These are phyloP conservation scores for Brachionus rubens DNA, from an alignment of 1,140 invertebrate species.

Conservation along the genomic window DNA sequence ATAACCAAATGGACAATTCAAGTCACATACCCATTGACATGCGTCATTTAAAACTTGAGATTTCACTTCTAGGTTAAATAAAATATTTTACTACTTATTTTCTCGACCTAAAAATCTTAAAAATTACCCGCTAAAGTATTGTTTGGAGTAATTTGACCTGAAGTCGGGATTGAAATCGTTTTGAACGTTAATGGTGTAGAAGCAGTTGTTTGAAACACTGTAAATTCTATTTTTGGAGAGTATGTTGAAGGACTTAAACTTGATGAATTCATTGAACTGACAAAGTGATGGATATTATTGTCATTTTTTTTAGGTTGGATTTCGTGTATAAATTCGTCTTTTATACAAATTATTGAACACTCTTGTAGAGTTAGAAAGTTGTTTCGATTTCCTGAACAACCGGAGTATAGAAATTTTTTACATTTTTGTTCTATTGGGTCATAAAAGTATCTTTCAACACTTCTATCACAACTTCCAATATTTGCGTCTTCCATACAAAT, in stretches of 20 bases:
- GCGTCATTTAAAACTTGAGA: slow-evolving; percentile 1
- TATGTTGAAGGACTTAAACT: too few relatives aligned
- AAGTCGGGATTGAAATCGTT: not conserved
- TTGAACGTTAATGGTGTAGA: not conserved
- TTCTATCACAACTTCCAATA: slow-evolving; percentile 9
- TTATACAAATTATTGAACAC: slow-evolving; percentile 59
- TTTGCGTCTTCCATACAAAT: not conserved
- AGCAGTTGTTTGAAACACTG: too few relatives aligned
- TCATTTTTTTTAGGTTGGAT: not conserved
- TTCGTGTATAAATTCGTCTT: not conserved
- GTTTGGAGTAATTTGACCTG: not conserved
- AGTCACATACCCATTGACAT: slow-evolving; percentile 38
- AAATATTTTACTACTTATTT: not conserved
- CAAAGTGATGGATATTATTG: not conserved
- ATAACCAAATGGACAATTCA: slow-evolving; percentile 41
- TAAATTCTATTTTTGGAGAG: too few relatives aligned
- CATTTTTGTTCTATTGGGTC: slow-evolving; percentile 61
- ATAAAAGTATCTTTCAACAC: slow-evolving; percentile 64
- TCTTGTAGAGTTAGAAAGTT: slow-evolving; percentile 71
- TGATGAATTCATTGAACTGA: not conserved
- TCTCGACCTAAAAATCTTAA: not conserved
- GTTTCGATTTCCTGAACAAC: slow-evolving; percentile 80
- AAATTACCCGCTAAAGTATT: not conserved
- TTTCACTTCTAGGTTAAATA: not conserved
- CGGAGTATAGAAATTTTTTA: slow-evolving; percentile 75